Evolutionary conservation across 1,140 invertebrate species (phyloP), one percentile per base, ranked within the genome.

Genomic region (Eubasilissa regina): DNA sequence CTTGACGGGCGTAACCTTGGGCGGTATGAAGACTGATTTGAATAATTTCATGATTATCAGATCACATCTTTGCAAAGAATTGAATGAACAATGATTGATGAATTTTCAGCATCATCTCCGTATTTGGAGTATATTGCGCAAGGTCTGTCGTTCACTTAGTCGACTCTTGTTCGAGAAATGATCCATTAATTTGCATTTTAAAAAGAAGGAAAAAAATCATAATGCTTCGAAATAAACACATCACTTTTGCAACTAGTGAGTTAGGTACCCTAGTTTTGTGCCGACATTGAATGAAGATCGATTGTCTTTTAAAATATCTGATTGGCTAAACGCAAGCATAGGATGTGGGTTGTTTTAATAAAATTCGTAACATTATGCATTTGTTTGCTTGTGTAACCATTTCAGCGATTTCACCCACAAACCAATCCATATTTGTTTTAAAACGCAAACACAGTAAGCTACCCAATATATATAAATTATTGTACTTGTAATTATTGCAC

Each of bases 161-260:
- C 60, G 8, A 12, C 55, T 58, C 60, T 64, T 64, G 44, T 68
- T 68, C 43, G 43, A 25, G 35, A 35, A 47, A 68, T 47, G 64
- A 68, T 68, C 64, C 64, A 68, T 47, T 68, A 68, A 68, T 68
- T 68, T 68, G 64, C 43, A 68, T 68, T 68, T 64, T 47, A 64
- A 43, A 64, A 64, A 35, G 25, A 35, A 12, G 11, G 64, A 35
- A 68, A 45, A 66, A 47, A 68, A 68, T 17, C 44, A 17, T 47
- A 47, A 68, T 68, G 64, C 35, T 17, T 47, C 15, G 64, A 45
- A 45, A 68, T 68, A 68, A 68, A 68, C 64, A 68, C 64, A 68
- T 68, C 15, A 68, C 64, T 48, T 68, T n/a, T 47, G 44, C 44
- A 68, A 68, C 11, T 15, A 44, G 17, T 68, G 19, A 68, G 44